Evolutionary conservation across 2,113 vertebrate species (phyloP).

Genomic region (Tupaia chinensis): DNA sequence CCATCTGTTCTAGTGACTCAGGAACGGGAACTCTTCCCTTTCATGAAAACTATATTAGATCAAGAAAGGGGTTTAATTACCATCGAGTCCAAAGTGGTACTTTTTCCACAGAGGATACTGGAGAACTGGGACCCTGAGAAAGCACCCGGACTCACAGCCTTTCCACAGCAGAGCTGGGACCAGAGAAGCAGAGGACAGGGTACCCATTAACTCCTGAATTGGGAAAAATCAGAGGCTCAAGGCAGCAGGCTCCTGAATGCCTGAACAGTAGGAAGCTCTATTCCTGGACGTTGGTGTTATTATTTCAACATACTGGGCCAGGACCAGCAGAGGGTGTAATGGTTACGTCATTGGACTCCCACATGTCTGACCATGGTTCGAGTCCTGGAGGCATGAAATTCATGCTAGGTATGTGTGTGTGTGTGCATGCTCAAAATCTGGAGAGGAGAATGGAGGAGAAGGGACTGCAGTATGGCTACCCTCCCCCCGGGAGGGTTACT

Average conservation of each 20-base stretch:
- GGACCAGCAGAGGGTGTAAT: neutral
- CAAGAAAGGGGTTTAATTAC: neutral
- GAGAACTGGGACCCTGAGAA: neutral
- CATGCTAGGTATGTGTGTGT: too few species aligned
- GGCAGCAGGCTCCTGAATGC: neutral
- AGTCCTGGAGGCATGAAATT: too few species aligned
- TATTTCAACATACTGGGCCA: neutral
- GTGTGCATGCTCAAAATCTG: too few species aligned
- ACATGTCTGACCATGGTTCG: too few species aligned
- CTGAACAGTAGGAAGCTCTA: neutral
- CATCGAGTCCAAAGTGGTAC: neutral
- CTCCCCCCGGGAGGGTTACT: too few species aligned
- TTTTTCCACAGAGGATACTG: neutral
- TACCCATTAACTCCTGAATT: too few species aligned
- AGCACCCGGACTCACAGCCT: neutral
- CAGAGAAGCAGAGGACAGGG: neutral
- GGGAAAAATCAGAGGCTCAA: too few species aligned
- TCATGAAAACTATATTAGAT: conserved; percentile 1
- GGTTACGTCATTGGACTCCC: too few species aligned
- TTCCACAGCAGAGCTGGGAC: neutral
- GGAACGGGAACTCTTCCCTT: neutral
- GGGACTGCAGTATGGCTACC: too few species aligned
- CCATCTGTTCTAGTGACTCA: neutral
- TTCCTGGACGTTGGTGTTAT: neutral
- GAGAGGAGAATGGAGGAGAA: too few species aligned